Evolutionary conservation across 2,797 vertebrate genomes (phyloP).

Genomic region (Heliangelus exortis): DNA sequence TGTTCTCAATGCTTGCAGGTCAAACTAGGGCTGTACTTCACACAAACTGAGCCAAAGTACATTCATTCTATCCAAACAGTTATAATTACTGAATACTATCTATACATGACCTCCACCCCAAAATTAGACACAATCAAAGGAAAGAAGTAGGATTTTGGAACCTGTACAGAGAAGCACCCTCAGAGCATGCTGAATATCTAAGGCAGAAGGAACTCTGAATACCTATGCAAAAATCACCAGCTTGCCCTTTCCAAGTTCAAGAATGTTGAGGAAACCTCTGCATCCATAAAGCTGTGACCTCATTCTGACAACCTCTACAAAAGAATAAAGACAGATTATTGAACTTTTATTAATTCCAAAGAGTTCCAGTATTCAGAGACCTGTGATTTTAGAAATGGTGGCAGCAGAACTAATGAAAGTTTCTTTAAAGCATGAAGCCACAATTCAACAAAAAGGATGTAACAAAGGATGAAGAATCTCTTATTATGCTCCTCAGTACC

Average conservation of each 20-base stretch:
- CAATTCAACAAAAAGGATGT: neutral
- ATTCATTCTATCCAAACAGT: constrained; percentile 26
- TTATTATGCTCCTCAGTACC: neutral
- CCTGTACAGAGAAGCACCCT: too few species aligned
- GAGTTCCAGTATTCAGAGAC: neutral
- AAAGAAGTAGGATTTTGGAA: too few species aligned
- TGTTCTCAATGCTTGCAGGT: neutral
- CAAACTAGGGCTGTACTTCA: neutral
- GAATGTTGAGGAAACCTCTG: accelerated
- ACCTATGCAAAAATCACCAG: neutral
- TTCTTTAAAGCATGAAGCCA: neutral
- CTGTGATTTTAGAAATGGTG: neutral
- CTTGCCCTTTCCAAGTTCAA: neutral
- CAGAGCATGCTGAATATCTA: neutral
- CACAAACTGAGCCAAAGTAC: neutral
- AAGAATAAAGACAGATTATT: neutral
- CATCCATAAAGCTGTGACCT: neutral
- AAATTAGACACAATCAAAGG: too few species aligned
- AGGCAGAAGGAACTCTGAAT: neutral
- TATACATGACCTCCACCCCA: too few species aligned
- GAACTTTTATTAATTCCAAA: neutral
- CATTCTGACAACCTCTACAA: neutral
- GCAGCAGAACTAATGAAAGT: neutral
- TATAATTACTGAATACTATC: too few species aligned
- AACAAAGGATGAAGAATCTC: neutral